Evolutionary conservation across 2,888 invertebrate species (phyloP).

Genomic region (Petrolisthes manimaculis): DNA sequence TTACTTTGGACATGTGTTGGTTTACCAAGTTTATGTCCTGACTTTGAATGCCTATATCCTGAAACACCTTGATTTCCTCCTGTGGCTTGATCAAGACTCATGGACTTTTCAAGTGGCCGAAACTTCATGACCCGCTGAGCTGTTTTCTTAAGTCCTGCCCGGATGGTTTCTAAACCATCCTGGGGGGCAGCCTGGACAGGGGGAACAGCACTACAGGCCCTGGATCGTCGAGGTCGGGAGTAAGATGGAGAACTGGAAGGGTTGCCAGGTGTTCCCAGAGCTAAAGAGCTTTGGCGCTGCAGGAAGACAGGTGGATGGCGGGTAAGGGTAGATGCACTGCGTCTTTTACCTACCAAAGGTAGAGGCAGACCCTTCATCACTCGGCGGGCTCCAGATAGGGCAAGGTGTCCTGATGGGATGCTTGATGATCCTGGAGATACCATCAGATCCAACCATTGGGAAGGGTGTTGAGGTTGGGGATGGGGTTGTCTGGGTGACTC

Average conservation of each 20-base stretch:
- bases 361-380: constrained; percentile 44
- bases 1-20: neutral
- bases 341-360: constrained; percentile 21
- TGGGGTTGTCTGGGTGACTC: neutral
- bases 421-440: constrained; percentile 23
- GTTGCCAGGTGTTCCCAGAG: neutral
- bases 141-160: constrained; percentile 47
- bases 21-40: neutral
- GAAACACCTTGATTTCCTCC: neutral
- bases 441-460: constrained; percentile 59
- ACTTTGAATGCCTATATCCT: neutral
- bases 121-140: constrained; percentile 55
- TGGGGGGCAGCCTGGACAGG: constrained; percentile 13
- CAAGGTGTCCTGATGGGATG: constrained; percentile 11
- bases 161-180: constrained; percentile 35
- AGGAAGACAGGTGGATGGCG: constrained; percentile 51
- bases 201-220: neutral
- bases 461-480: constrained; percentile 28
- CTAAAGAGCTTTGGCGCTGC: constrained; percentile 41
- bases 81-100: constrained; percentile 36
- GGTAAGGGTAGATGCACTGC: constrained; percentile 16
- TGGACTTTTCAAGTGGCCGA: constrained; percentile 43
- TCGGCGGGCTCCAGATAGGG: constrained; percentile 30
- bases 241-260: neutral
- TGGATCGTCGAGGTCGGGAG: neutral